Evolutionary conservation across 1,140 invertebrate species (phyloP), one percentile per base, ranked within the genome.

Genomic region (Papilio machaon): DNA sequence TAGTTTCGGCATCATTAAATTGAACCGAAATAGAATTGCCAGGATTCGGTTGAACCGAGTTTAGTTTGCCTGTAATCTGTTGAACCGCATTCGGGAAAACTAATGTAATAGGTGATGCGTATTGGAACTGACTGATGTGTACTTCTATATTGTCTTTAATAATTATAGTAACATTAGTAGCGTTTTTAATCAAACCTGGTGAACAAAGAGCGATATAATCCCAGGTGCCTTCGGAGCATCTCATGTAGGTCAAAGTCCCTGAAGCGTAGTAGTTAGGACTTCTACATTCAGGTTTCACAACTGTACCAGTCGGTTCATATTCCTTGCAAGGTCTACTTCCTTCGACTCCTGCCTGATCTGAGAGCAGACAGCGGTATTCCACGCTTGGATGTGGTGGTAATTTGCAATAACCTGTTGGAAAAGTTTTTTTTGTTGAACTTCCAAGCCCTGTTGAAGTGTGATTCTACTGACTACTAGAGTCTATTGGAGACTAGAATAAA

Each of bases 101-200:
- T 1, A 70, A 6, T 70, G 64, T 38, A 7, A 70, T 70, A 10
- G 64, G 64, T 7, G 75, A 11, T 0, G 47, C 46, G 43, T 82
- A 80, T 73, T 80, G 19, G 11, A 82, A 80, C 15, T 38, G 43
- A 35, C 64, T 73, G 0, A 82, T 47, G 11, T 82, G 76, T 15
- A 82, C 13, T 73, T 82, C 74, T 0, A 82, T 60, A 11, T 80
- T 80, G n/a, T 82, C 81, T 30, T 75, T 82, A 49, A 82, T 54
- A 58, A 79, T 46, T 54, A 76, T 83, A 6, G 86, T 85, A 17
- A 91, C 82, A 17, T 80, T 81, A 49, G 88, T 90, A 83, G 91
- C 88, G 2, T 52, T 83, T 60, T 78, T 30, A 1, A 38, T 17
- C 76, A 78, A 78, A 78, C 76, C 76, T 78, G 76, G 52, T 60